Evolutionary conservation across 2,888 invertebrate species (phyloP), one percentile per base, ranked within the genome.

Genomic region (Xiphydria camelus): DNA sequence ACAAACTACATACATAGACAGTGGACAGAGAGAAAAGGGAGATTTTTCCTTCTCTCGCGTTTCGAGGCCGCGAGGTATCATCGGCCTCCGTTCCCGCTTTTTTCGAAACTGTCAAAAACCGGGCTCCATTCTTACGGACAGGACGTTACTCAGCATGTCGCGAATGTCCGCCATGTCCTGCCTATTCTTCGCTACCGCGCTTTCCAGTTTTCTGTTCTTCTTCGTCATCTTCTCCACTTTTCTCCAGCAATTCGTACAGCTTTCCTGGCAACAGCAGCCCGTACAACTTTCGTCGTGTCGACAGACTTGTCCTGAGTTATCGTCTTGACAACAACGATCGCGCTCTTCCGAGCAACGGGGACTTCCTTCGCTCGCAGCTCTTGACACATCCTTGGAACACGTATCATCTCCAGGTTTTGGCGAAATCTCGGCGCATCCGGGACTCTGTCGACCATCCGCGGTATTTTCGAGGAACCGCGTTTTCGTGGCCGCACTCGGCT

Each of bases 61-160:
- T n/a, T n/a, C n/a, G n/a, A n/a, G n/a, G n/a, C n/a, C n/a, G n/a
- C n/a, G n/a, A n/a, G n/a, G n/a, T n/a, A n/a, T n/a, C n/a, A n/a
- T n/a, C n/a, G n/a, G n/a, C n/a, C n/a, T n/a, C n/a, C n/a, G n/a
- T n/a, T n/a, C n/a, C n/a, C n/a, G n/a, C n/a, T n/a, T n/a, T n/a
- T n/a, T n/a, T n/a, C n/a, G n/a, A n/a, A n/a, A n/a, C n/a, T n/a
- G n/a, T 61, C 51, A 73, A 59, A 72, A 72, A 38, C 73, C 72
- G 4, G 72, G 71, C 40, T 73, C 73, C 63, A 69, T 62, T 43
- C 64, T 68, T 5, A 70, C 67, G 0, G 67, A 68, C 41, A 68
- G 54, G 9, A 67, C 67, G 19, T 38, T 68, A 36, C 47, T 70
- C 9, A 70, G 48, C 61, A 70, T 67, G 22, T 64, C 65, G 6